A percentile compares a stretch with the other conserved stretches of the same genome.
Conservation (phyloP, 2,113 vertebrate species). For the Tachuris rubrigastra region DNA sequence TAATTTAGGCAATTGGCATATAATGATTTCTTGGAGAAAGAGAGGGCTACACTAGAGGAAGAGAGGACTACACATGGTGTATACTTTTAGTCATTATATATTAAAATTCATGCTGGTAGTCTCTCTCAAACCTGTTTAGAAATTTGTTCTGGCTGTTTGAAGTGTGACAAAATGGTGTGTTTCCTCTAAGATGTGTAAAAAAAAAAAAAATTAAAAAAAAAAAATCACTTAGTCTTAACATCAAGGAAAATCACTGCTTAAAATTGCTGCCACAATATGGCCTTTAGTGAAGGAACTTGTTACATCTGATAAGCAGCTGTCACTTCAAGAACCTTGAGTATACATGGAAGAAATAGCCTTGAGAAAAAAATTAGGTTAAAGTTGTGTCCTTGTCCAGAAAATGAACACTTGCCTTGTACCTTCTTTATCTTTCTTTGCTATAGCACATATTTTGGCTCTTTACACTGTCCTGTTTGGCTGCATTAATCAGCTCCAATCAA, state of each 20-base stretch:
- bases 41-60: background rate
- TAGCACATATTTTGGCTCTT: background rate
- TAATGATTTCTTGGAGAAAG: background rate
- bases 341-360: background rate
- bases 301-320: background rate
- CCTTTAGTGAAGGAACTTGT: background rate
- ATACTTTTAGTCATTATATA: background rate
- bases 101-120: slow-evolving; percentile 2
- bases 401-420: background rate
- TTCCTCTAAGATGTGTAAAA: background rate
- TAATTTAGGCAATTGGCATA: background rate
- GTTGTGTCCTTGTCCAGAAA: background rate
- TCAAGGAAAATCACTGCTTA: background rate
- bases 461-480: background rate
- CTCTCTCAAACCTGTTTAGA: background rate
- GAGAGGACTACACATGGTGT: rapidly evolving
- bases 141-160: background rate
- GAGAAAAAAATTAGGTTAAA: background rate
- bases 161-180: background rate
- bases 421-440: background rate
- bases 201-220: background rate
- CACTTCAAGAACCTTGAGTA: background rate
- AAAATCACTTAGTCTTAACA: background rate
- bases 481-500: background rate
- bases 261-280: background rate